Percentiles rank a stretch among this genome's conserved stretches.
These are phyloP conservation scores for Drosophila sechellia DNA, from an alignment of 1,140 invertebrate species.

Conservation along the genomic window DNA sequence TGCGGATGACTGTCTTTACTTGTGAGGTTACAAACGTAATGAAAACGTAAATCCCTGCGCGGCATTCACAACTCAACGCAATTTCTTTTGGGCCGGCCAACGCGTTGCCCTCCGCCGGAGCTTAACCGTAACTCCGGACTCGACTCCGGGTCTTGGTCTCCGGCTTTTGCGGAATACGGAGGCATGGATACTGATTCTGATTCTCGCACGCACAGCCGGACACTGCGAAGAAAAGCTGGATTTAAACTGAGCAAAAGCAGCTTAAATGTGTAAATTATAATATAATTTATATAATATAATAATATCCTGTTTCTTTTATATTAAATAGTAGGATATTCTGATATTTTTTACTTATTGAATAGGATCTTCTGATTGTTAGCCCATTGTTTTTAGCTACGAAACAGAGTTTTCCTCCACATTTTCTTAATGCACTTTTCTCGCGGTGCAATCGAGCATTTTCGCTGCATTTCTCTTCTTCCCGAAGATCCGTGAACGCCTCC, in stretches of 20 bases:
- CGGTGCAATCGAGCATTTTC: conserved; percentile 22
- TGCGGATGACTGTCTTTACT: conserved; percentile 25
- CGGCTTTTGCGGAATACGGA: conserved; percentile 35
- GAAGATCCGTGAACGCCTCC: conserved; percentile 43
- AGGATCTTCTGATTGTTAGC: too few species aligned
- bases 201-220: conserved; percentile 10
- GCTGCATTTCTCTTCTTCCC: conserved; percentile 19
- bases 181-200: conserved; percentile 6
- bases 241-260: neutral
- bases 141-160: conserved; percentile 16
- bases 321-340: too few species aligned
- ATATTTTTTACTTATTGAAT: too few species aligned
- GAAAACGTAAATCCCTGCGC: conserved; percentile 80
- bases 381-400: too few species aligned
- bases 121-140: conserved; percentile 52
- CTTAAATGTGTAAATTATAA: too few species aligned
- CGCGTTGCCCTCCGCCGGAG: conserved; percentile 41
- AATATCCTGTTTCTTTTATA: too few species aligned
- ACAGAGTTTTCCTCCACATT: too few species aligned
- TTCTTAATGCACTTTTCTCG: neutral
- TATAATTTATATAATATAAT: too few species aligned
- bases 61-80: conserved; percentile 82
- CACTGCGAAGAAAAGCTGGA: conserved; percentile 7
- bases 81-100: conserved; percentile 59
- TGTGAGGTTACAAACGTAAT: conserved; percentile 72